These are phyloP conservation scores for Tursiops truncatus DNA, from an alignment of 2,113 vertebrate genomes.

Conservation along the genomic window DNA sequence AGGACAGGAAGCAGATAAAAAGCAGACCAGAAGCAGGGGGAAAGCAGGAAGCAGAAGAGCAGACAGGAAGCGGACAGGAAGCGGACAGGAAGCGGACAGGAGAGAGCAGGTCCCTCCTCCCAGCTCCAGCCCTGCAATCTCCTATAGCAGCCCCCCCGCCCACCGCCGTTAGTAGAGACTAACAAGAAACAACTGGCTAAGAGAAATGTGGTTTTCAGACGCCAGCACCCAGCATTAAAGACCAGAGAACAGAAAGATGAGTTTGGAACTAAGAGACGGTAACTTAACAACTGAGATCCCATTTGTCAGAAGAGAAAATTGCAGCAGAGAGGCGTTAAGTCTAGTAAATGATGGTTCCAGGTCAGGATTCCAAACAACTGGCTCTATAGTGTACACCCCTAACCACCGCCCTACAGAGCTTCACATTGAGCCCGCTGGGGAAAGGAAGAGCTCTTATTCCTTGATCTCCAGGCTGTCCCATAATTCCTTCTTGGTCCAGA, in stretches of 20 bases:
- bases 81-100: no score
- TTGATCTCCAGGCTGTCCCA: no score
- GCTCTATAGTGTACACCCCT: not conserved
- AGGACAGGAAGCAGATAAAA: not conserved
- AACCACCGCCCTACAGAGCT: not conserved
- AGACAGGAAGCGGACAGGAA: no score
- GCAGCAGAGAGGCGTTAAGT: not conserved
- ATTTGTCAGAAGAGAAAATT: not conserved
- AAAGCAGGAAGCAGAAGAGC: not conserved
- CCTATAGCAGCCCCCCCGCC: no score
- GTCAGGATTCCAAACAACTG: not conserved
- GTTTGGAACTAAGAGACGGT: not conserved
- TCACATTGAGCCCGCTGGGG: not conserved
- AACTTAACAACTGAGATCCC: not conserved
- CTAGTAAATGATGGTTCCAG: not conserved
- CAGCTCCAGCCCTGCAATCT: not conserved
- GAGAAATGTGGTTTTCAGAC: not conserved
- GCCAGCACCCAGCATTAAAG: rapidly evolving
- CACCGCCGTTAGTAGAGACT: not conserved
- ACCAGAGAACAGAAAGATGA: not conserved
- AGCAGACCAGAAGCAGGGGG: not conserved
- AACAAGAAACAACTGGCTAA: not conserved
- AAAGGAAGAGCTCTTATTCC: not conserved
- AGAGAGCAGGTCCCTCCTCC: not conserved
- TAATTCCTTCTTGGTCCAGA: not conserved